Evolutionary conservation across 2,888 invertebrate genomes (phyloP).

Genomic region (Lasioglossum leucozonium): DNA sequence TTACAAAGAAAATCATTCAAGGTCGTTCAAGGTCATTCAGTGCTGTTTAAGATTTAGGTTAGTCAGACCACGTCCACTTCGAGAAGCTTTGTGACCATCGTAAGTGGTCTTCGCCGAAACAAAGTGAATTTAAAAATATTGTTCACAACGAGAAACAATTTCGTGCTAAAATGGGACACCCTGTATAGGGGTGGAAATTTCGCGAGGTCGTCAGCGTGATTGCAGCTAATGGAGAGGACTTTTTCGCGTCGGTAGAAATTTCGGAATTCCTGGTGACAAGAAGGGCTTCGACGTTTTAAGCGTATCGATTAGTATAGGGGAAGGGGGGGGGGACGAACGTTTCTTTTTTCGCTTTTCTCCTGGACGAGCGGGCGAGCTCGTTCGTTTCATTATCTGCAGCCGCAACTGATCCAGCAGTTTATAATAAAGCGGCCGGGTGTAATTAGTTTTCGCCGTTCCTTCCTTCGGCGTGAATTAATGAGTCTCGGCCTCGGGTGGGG

Average conservation of each 20-base stretch:
- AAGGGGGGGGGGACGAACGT: too few species aligned
- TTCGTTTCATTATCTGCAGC: constrained; percentile 20
- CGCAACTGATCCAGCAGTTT: constrained; percentile 27
- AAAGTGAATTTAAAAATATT: too few species aligned
- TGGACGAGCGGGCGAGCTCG: background rate
- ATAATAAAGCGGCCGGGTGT: constrained; percentile 36
- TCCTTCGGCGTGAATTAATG: constrained; percentile 34
- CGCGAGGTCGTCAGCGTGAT: background rate
- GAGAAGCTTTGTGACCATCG: too few species aligned
- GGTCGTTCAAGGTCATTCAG: too few species aligned
- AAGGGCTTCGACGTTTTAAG: background rate
- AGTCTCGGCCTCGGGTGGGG: constrained; percentile 3
- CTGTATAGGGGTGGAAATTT: background rate
- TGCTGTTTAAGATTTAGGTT: too few species aligned
- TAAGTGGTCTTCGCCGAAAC: too few species aligned
- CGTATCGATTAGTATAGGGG: background rate
- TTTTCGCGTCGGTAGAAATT: background rate
- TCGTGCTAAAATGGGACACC: background rate
- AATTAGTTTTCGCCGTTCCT: constrained; percentile 38
- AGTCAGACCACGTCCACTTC: too few species aligned
- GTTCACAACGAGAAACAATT: too few species aligned
- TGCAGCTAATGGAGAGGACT: background rate
- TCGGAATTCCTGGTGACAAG: background rate
- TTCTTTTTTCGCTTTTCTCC: background rate
- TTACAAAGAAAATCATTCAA: too few species aligned